Percentiles rank a stretch among this genome's conserved stretches.
Conservation (phyloP, 2,888 invertebrate genomes). For the Tortrix viridana region DNA sequence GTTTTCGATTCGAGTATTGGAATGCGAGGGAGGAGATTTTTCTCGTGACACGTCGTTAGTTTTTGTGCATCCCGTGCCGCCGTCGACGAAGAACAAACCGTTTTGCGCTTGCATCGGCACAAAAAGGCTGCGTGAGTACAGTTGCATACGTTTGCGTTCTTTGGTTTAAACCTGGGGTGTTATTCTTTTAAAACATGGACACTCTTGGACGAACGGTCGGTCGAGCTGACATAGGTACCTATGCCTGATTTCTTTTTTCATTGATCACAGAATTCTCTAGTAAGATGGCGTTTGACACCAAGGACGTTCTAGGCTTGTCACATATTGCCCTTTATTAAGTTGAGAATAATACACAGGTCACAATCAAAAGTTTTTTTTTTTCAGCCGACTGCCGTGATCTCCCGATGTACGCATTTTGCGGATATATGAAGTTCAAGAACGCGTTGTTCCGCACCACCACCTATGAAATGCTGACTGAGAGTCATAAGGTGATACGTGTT, state of each 20-base stretch:
- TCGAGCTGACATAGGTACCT: too few relatives aligned
- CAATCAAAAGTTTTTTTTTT: conserved; percentile 38
- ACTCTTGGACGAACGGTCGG: too few relatives aligned
- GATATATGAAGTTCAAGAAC: conserved; percentile 85
- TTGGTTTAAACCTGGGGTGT: too few relatives aligned
- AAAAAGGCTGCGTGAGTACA: conserved; percentile 54
- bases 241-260: too few relatives aligned
- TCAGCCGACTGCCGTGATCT: conserved; percentile 78
- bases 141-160: too few relatives aligned
- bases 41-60: conserved; percentile 65
- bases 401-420: conserved; percentile 86
- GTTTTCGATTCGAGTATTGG: conserved; percentile 84
- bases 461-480: conserved; percentile 85
- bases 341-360: too few relatives aligned
- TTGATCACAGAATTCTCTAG: too few relatives aligned
- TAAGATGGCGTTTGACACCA: too few relatives aligned
- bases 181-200: too few relatives aligned
- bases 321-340: too few relatives aligned
- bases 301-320: too few relatives aligned
- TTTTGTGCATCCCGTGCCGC: conserved; percentile 53
- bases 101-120: conserved; percentile 63
- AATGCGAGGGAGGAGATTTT: conserved; percentile 86
- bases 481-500: conserved; percentile 73
- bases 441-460: conserved; percentile 84
- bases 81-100: conserved; percentile 48